A percentile compares a stretch with the other conserved stretches of the same genome.
Evolutionary conservation across 1,140 invertebrate species (phyloP).

Genomic region (Diploscapter pachys): DNA sequence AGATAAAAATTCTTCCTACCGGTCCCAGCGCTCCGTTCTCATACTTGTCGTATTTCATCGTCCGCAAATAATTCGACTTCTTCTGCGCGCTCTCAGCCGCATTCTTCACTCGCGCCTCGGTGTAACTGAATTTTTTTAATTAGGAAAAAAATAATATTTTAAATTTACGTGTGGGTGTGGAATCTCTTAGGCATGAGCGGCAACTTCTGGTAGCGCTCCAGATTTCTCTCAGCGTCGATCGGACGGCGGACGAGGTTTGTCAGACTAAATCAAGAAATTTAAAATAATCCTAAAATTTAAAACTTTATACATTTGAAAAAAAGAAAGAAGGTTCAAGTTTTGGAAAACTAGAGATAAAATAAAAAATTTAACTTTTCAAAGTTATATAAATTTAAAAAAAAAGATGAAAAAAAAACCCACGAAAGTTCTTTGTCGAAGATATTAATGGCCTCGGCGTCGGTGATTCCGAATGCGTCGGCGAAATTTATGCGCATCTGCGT

Average conservation of each 20-base stretch:
- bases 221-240: slow-evolving; percentile 38
- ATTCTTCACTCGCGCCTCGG: slow-evolving; percentile 32
- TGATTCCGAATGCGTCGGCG: slow-evolving; percentile 1
- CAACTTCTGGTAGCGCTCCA: neutral
- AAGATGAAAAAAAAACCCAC: slow-evolving; percentile 11
- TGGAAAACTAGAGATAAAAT: slow-evolving; percentile 31
- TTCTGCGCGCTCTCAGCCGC: neutral
- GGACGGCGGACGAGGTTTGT: slow-evolving; percentile 22
- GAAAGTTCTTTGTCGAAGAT: slow-evolving; percentile 1
- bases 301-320: slow-evolving; percentile 39
- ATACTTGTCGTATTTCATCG: slow-evolving; percentile 46
- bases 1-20: neutral
- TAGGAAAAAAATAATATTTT: slow-evolving; percentile 10
- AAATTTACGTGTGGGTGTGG: slow-evolving; percentile 27
- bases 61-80: slow-evolving; percentile 39
- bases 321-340: slow-evolving; percentile 25
- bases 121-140: slow-evolving; percentile 39
- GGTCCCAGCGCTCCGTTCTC: neutral
- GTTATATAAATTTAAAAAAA: slow-evolving; percentile 10
- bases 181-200: slow-evolving; percentile 19
- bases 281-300: slow-evolving; percentile 28
- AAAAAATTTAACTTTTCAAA: neutral
- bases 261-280: slow-evolving; percentile 16
- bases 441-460: neutral
- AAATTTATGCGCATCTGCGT: slow-evolving; percentile 2